These are phyloP conservation scores for Teleogryllus occipitalis DNA, from an alignment of 1,140 invertebrate genomes.

Conservation along the genomic window DNA sequence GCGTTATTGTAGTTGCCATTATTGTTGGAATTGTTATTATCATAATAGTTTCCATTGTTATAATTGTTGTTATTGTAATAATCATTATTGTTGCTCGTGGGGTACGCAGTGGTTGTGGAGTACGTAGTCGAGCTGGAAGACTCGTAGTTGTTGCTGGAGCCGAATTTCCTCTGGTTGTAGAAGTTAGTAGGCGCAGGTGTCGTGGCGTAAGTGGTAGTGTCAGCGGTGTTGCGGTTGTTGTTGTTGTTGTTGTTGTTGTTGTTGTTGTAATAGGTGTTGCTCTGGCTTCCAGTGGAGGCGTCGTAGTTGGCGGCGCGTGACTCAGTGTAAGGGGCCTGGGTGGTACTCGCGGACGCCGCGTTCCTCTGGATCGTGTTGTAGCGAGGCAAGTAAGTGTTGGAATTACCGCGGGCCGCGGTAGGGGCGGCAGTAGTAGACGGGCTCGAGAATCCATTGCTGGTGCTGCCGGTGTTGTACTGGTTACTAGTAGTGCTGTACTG, in stretches of 20 bases:
- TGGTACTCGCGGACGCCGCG: conserved; percentile 26
- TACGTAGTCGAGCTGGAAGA: neutral
- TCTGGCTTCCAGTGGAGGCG: neutral
- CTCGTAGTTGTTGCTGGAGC: neutral
- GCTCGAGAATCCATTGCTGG: conserved; percentile 32
- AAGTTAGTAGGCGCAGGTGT: neutral
- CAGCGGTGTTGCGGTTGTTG: neutral
- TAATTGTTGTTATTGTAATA: neutral
- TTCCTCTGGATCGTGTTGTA: conserved; percentile 30
- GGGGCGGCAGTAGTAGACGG: conserved; percentile 29
- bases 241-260: conserved; percentile 14
- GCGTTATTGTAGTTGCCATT: neutral
- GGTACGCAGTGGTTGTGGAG: neutral
- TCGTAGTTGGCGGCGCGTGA: conserved; percentile 17
- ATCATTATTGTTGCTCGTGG: neutral
- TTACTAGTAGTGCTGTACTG: conserved; percentile 24
- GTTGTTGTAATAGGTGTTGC: conserved; percentile 17
- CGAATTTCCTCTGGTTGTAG: neutral
- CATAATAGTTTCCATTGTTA: conserved; percentile 9
- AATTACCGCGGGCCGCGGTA: conserved; percentile 29
- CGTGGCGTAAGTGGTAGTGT: neutral
- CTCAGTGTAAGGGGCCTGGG: conserved; percentile 21
- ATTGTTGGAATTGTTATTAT: conserved; percentile 10
- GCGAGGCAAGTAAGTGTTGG: conserved; percentile 27
- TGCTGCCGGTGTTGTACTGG: conserved; percentile 23